Percentiles rank a stretch among this genome's conserved stretches.
Conservation (phyloP, 2,888 invertebrate genomes). For the Pheosia tremula region DNA sequence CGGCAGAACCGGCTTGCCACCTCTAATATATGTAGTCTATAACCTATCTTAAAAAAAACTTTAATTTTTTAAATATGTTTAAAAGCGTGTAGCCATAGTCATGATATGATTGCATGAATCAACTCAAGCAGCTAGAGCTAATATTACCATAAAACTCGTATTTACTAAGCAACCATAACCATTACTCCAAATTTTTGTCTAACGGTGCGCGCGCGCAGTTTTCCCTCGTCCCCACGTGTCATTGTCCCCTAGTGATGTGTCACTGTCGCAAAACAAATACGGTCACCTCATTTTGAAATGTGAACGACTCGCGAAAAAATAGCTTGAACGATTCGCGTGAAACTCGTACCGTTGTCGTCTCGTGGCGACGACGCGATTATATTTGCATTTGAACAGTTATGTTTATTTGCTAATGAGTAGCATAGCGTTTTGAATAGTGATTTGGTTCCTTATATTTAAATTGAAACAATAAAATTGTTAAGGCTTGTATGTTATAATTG, state of each 20-base stretch:
- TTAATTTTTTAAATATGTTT: too few species aligned
- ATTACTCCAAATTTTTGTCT: slow-evolving; percentile 11
- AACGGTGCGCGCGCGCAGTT: slow-evolving; percentile 30
- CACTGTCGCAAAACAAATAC: slow-evolving; percentile 19
- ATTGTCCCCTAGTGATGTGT: neutral
- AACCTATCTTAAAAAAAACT: too few species aligned
- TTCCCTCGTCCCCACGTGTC: slow-evolving; percentile 7
- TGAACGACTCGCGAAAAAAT: slow-evolving; percentile 13
- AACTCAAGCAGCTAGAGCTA: too few species aligned
- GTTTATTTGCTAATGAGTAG: neutral
- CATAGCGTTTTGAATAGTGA: neutral
- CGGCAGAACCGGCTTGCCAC: too few species aligned
- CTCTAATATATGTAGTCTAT: too few species aligned
- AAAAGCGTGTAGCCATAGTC: too few species aligned
- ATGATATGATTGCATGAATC: neutral
- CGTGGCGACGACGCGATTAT: neutral
- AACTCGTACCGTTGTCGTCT: neutral
- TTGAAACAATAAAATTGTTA: too few species aligned
- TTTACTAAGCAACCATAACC: neutral
- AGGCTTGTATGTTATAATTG: too few species aligned
- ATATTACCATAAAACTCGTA: neutral
- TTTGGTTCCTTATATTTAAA: too few species aligned
- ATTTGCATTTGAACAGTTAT: neutral
- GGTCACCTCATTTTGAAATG: slow-evolving; percentile 32
- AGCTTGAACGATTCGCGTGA: slow-evolving; percentile 4